Evolutionary conservation across 2,113 vertebrate species (phyloP), one percentile per base, ranked within the genome.

Genomic region (Heterotilapia buettikoferi): DNA sequence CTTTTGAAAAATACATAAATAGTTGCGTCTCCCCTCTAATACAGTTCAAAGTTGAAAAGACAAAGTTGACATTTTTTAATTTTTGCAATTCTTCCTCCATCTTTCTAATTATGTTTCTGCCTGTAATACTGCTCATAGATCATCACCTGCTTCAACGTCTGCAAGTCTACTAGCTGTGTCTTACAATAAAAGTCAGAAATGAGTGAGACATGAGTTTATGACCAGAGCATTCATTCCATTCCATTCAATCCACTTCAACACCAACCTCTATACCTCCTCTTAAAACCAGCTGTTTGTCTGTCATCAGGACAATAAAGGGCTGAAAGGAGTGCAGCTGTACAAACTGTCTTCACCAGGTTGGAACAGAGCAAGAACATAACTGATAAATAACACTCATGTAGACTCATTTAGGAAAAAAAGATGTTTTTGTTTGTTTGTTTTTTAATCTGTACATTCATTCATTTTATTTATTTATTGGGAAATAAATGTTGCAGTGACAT

Each of bases 241-340:
- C 19, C 45, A 68, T 6, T 81, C 50, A n/a, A 6, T n/a, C 24
- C n/a, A 18, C 29, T 11, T 5, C 38, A 12, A 18, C 52, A 57
- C 53, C 43, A 10, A 43, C 68, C 54, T 76, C 21, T 4, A 8
- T 43, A 57, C 10, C 19, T 83, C 86, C 24, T 59, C 29, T 43
- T 57, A 78, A 63, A 83, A 83, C 11, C 43, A 83, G 68, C 81
- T 84, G 45, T 11, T 61, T 47, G 50, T 33, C 24, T 45, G 71
- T 47, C 45, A 38, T 1, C 18, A 26, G 36, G 18, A 86, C 71
- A 40, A 81, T 12, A 83, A 78, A 43, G 11, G 57, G 54, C 68
- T 63, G 56, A 84, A 47, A 53, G 12, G 11, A 61, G 6, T 36
- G 66, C 9, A 43, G 63, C 6, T 40, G 14, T 24, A 61, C 19